A percentile compares a stretch with the other conserved stretches of the same genome.
phyloP scores from a whole-genome alignment of 2,888 invertebrate species.

The Adineta ricciae region DNA sequence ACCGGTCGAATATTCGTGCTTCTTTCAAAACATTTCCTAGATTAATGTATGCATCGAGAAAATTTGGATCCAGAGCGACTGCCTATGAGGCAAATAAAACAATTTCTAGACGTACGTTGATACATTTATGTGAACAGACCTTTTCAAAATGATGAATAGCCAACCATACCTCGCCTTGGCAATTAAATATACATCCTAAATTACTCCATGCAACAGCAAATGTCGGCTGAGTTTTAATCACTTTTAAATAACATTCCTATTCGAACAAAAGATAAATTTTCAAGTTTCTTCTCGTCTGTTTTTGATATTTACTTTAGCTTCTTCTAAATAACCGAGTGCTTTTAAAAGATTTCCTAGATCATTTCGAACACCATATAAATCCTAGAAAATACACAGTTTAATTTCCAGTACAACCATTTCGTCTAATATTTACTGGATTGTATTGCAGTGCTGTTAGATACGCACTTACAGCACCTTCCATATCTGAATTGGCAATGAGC shows the following conservation, averaged over 20 bases:
- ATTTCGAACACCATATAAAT: slow-evolving; percentile 96
- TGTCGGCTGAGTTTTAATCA: slow-evolving; percentile 96
- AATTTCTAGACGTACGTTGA: not conserved
- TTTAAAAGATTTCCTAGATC: slow-evolving; percentile 98
- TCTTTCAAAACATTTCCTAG: slow-evolving; percentile 97
- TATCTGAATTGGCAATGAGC: slow-evolving; percentile 90
- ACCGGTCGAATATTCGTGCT: slow-evolving; percentile 88
- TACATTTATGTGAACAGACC: slow-evolving; percentile 39
- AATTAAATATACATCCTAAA: slow-evolving; percentile 97
- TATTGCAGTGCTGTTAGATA: slow-evolving; percentile 96
- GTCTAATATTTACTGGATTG: slow-evolving; percentile 68
- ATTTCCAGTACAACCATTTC: slow-evolving; percentile 37
- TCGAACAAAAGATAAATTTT: slow-evolving; percentile 34
- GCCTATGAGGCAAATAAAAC: slow-evolving; percentile 55
- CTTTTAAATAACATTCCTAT: slow-evolving; percentile 97
- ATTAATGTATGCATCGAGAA: slow-evolving; percentile 97
- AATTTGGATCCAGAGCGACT: slow-evolving; percentile 93
- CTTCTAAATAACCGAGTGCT: slow-evolving; percentile 92
- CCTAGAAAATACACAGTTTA: slow-evolving; percentile 59
- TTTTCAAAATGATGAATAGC: slow-evolving; percentile 99
- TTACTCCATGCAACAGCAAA: slow-evolving; percentile 99
- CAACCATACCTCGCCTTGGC: slow-evolving; percentile 97
- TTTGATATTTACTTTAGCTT: slow-evolving; percentile 73
- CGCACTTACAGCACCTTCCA: slow-evolving; percentile 97
- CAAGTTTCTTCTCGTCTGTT: not conserved